phyloP scores from a whole-genome alignment of 2,888 invertebrate genomes.

The Cryptophagus acutangulus region DNA sequence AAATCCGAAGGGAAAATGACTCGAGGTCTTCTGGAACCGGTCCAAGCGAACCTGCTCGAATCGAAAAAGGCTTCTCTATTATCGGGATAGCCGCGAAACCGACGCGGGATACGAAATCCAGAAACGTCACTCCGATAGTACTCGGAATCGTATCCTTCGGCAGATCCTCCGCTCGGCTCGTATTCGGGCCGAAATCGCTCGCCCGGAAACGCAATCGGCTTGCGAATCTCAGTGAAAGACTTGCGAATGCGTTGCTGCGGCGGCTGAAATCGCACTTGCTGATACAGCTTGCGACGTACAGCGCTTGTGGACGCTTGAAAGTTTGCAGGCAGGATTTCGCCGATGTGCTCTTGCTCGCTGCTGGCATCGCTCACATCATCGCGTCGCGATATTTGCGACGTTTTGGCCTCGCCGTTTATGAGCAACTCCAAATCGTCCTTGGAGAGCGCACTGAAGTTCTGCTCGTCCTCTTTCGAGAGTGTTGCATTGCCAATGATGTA shows the following conservation, averaged over 20 bases:
- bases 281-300: constrained; percentile 5
- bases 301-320: constrained; percentile 4
- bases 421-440: constrained; percentile 37
- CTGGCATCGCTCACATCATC: constrained; percentile 31
- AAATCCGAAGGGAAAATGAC: constrained; percentile 48
- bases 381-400: constrained; percentile 12
- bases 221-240: too few species aligned
- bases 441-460: constrained; percentile 32
- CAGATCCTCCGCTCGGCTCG: constrained; percentile 31
- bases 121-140: constrained; percentile 22
- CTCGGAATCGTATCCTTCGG: constrained; percentile 15
- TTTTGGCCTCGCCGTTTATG: constrained; percentile 28
- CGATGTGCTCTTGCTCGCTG: constrained; percentile 43
- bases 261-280: constrained; percentile 12
- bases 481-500: constrained; percentile 26
- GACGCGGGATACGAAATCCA: constrained; percentile 28
- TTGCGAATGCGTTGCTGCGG: too few species aligned
- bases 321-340: constrained; percentile 42
- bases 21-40: constrained; percentile 38
- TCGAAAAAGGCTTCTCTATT: constrained; percentile 37
- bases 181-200: constrained; percentile 35
- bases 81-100: constrained; percentile 27
- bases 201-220: constrained; percentile 27
- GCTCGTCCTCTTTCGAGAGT: constrained; percentile 40
- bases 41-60: constrained; percentile 34